Conservation (phyloP, 2,797 vertebrate genomes). For the Danio jaintianensis region DNA sequence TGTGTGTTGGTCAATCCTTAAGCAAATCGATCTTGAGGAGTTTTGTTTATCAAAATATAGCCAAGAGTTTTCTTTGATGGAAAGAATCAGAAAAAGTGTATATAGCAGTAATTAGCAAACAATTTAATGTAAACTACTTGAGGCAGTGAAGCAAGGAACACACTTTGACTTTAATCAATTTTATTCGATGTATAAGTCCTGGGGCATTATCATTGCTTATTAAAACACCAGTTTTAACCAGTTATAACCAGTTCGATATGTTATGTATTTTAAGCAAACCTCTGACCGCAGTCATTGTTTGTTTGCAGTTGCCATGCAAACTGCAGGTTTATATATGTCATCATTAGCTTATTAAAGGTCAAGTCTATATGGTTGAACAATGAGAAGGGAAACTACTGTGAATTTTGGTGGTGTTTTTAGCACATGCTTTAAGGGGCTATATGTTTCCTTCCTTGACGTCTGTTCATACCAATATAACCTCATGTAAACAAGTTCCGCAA, state of each 20-base stretch:
- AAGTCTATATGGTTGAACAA: not conserved
- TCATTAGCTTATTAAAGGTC: not conserved
- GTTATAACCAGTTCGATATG: not conserved
- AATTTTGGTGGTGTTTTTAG: not conserved
- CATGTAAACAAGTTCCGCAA: no score
- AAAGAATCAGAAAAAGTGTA: no score
- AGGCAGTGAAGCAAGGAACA: not conserved
- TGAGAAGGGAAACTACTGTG: not conserved
- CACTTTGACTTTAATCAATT: not conserved
- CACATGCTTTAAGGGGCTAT: not conserved
- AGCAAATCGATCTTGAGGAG: no score
- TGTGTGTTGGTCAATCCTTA: no score
- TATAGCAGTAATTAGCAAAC: not conserved
- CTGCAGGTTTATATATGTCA: not conserved
- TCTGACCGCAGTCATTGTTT: not conserved
- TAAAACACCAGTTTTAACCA: no score
- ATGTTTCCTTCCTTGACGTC: not conserved
- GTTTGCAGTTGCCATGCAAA: not conserved
- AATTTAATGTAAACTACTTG: not conserved
- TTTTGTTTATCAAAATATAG: not conserved
- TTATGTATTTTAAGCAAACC: not conserved
- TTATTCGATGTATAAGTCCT: not conserved
- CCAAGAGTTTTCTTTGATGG: not conserved
- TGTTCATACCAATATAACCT: no score
- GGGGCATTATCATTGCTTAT: not conserved